A percentile compares a stretch with the other conserved stretches of the same genome.
Evolutionary conservation across 1,140 invertebrate species (phyloP).

Genomic region (Contarinia nasturtii): DNA sequence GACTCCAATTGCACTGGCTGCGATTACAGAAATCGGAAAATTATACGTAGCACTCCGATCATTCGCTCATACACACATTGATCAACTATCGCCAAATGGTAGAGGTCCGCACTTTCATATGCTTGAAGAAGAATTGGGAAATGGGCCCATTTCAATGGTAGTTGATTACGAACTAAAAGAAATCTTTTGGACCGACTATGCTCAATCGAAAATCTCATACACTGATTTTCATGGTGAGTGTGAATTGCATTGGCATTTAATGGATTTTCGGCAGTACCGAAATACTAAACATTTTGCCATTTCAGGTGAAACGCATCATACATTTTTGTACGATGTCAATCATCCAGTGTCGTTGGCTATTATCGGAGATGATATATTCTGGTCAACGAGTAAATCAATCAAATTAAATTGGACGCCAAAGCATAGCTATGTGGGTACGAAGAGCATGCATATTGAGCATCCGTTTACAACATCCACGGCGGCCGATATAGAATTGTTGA

Average conservation of each 20-base stretch:
- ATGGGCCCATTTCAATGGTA: slow-evolving; percentile 13
- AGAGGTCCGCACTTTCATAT: slow-evolving; percentile 24
- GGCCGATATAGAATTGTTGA: slow-evolving; percentile 10
- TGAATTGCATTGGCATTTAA: neutral
- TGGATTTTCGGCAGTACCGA: neutral
- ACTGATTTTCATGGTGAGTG: neutral
- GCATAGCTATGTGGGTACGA: slow-evolving; percentile 17
- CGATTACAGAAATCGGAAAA: slow-evolving; percentile 40
- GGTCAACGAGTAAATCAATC: slow-evolving; percentile 29
- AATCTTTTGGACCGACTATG: slow-evolving; percentile 13
- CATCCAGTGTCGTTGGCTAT: slow-evolving; percentile 30
- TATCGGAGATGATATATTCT: slow-evolving; percentile 36
- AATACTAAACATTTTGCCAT: neutral
- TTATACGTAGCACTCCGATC: slow-evolving; percentile 41
- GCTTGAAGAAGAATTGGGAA: slow-evolving; percentile 26
- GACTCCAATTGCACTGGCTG: slow-evolving; percentile 34
- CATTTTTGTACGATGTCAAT: slow-evolving; percentile 16
- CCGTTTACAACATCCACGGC: neutral
- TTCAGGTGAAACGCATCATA: slow-evolving; percentile 4
- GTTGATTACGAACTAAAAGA: slow-evolving; percentile 13
- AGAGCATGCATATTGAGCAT: slow-evolving; percentile 13
- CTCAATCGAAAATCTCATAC: slow-evolving; percentile 9
- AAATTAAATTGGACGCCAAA: slow-evolving; percentile 38
- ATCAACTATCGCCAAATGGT: slow-evolving; percentile 36
- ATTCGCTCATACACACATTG: slow-evolving; percentile 29